Base-by-base conservation (phyloP, 2,888 invertebrate species). In the Acanthococcus lagerstroemiae region DNA sequence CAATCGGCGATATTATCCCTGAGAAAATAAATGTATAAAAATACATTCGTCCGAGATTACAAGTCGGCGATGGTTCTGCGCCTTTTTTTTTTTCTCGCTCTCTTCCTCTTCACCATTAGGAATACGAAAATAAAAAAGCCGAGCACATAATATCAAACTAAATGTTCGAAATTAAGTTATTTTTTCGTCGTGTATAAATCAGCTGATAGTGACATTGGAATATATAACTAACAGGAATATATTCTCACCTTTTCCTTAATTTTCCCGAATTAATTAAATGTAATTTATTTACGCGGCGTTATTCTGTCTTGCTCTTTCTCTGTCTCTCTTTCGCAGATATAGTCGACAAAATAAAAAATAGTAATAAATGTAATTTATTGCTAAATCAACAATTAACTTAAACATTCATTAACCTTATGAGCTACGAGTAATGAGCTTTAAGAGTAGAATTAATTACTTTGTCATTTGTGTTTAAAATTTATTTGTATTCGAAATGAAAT, bases 371-470 rank as follows among this genome's bases (percentile, higher is more conserved):
- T 60, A 46, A 60, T 60, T 60, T 60, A 60, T 60, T 45, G 27
- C 60, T 45, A 48, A 60, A 60, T 60, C 48, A 48, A 46, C 60
- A 19, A 50, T 60, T 58, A 25, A 58, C n/a, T 58, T 58, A 17
- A 58, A 58, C 58, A 58, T 58, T 58, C 58, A 60, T 60, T 60
- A 60, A 60, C 60, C 60, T 60, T 60, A 48, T 60, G 15, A 19
- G 17, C 45, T n/a, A 46, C 26, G 21, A 26, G 46, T 60, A 60
- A 60, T 60, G 60, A 58, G 25, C 46, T 58, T 46, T 60, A 26
- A 27, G 27, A 46, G 46, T 60, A 27, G 48, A 60, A 50, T 60
- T 60, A 60, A 60, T 60, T 48, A 48, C 46, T 48, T 60, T 48
- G 60, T 48, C 60, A 58, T 58, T 46, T 25, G 24, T 25, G 27